Conservation (phyloP, 2,888 invertebrate genomes). For the Sylvicola cinctus region DNA sequence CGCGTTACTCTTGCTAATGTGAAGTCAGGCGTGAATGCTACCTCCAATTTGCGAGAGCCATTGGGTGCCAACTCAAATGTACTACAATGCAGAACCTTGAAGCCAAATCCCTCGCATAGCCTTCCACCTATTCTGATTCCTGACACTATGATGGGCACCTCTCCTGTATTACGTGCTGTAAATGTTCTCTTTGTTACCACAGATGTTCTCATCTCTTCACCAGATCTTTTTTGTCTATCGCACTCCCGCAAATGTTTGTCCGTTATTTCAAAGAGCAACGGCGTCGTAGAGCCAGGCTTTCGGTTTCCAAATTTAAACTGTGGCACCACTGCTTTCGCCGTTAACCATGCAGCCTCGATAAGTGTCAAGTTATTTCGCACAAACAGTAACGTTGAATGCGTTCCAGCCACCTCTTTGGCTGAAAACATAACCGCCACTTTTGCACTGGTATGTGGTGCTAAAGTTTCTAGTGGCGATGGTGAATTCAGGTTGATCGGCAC, state of each 20-base stretch:
- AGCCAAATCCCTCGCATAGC: conserved; percentile 59
- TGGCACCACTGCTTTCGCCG: conserved; percentile 68
- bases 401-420: conserved; percentile 14
- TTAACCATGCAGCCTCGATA: conserved; percentile 63
- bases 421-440: conserved; percentile 18
- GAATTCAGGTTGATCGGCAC: not conserved
- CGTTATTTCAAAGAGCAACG: conserved; percentile 58
- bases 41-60: conserved; percentile 53
- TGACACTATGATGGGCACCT: conserved; percentile 57
- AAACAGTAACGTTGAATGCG: conserved; percentile 21
- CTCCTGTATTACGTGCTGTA: conserved; percentile 75
- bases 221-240: conserved; percentile 16
- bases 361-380: conserved; percentile 83
- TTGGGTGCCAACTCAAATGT: conserved; percentile 52
- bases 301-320: conserved; percentile 75
- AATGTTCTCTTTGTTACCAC: conserved; percentile 62
- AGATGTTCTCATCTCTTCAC: conserved; percentile 30
- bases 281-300: conserved; percentile 52
- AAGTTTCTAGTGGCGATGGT: conserved; percentile 8
- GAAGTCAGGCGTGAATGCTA: conserved; percentile 77
- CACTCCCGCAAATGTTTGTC: conserved; percentile 36
- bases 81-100: conserved; percentile 52
- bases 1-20: conserved; percentile 53
- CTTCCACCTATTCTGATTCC: conserved; percentile 41
- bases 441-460: conserved; percentile 15